Percentiles rank a stretch among this genome's conserved stretches.
Conservation (phyloP, 2,888 invertebrate species). For the Agriopis marginaria region DNA sequence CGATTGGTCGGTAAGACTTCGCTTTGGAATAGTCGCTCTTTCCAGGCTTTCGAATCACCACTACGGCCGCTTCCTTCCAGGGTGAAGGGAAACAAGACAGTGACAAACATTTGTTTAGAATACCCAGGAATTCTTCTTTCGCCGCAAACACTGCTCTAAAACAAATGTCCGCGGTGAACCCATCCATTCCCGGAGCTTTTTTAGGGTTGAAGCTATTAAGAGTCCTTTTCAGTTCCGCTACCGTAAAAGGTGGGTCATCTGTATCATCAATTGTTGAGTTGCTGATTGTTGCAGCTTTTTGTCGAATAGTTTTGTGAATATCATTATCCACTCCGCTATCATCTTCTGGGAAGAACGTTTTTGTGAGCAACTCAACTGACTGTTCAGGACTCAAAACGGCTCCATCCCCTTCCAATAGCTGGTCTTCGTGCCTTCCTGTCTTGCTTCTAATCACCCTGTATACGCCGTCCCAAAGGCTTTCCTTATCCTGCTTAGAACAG, state of each 20-base stretch:
- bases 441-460: background rate
- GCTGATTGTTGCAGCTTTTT: background rate
- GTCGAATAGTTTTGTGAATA: background rate
- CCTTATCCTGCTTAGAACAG: background rate
- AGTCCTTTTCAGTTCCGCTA: background rate
- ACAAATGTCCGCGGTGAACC: conserved; percentile 35
- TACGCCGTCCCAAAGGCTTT: too few species aligned
- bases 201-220: conserved; percentile 8
- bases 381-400: background rate
- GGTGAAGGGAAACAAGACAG: conserved; percentile 14
- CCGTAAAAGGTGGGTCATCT: background rate
- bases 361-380: background rate
- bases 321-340: background rate
- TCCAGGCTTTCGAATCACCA: conserved; percentile 21
- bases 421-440: background rate
- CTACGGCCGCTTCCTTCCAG: conserved; percentile 28
- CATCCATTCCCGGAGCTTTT: too few species aligned
- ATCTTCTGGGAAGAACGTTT: background rate
- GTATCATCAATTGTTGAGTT: background rate
- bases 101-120: conserved; percentile 20
- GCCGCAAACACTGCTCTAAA: conserved; percentile 24
- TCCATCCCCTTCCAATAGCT: background rate
- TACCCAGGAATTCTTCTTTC: conserved; percentile 8
- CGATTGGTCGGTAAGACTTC: conserved; percentile 31
- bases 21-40: conserved; percentile 16